Base-by-base conservation (phyloP, 2,113 vertebrate genomes). In the Hippoglossus stenolepis region DNA sequence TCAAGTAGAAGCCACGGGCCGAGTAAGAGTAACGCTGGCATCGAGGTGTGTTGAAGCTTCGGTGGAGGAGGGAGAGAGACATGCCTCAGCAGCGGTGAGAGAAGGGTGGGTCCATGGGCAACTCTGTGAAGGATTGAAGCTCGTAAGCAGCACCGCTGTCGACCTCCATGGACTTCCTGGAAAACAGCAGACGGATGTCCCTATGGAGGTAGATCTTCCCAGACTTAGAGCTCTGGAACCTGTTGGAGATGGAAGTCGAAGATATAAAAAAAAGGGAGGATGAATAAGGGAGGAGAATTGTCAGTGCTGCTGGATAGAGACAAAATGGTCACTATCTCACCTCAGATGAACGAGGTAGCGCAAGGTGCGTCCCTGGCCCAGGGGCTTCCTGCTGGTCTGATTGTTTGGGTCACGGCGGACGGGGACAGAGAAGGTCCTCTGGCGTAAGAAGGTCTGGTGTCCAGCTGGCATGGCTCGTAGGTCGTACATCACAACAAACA, bases 141-240 rank as follows among this genome's bases (percentile, higher is more conserved):
- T 99, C 98, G 1, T 99, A 99, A 49, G 98, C 98, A 94, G 98
- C 98, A 93, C 98, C 98, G 6, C 98, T 98, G 89, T 99, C 98
- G 86, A 99, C 98, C 97, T 99, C 98, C 98, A 99, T 99, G 84
- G 98, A 99, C 94, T 99, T 99, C 86, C 98, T 96, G 87, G 98
- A 99, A 92, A 99, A 99, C 53, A 99, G 95, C 91, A 99, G 96
- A 80, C 97, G 95, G 86, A 99, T 96, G 91, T 99, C 98, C 95
- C 97, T 95, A 85, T 99, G 97, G 97, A 99, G 98, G 98, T 99
- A 99, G 97, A 99, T 97, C 97, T 99, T 99, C 92, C 98, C 97
- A 96, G 98, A 99, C 95, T 97, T 99, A 23, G 98, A 98, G 94
- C 98, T 99, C 96, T 99, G 98, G 95, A 99, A 99, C 98, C 98